phyloP scores from a whole-genome alignment of 2,888 invertebrate genomes.

The Rhaphigaster nebulosa region DNA sequence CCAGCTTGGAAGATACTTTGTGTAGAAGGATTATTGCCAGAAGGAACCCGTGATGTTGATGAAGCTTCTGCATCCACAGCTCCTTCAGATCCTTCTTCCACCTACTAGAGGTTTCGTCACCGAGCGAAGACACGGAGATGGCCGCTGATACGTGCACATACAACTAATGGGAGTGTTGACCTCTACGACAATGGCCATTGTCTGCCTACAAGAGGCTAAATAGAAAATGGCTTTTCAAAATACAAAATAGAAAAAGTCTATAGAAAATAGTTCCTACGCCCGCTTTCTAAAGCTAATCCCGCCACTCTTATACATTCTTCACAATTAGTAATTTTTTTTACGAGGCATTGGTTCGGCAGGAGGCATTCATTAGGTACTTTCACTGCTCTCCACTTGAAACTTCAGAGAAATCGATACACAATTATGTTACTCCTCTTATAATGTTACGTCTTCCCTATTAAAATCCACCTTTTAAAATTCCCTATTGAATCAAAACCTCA shows the following conservation, averaged over 20 bases:
- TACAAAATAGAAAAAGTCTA: conserved; percentile 16
- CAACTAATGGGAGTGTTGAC: conserved; percentile 34
- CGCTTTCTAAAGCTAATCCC: conserved; percentile 6
- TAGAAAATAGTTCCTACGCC: background rate
- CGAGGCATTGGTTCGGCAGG: background rate
- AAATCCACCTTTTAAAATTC: no score
- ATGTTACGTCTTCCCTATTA: background rate
- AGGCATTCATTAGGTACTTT: conserved; percentile 2
- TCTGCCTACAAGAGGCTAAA: background rate
- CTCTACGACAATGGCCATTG: conserved; percentile 24
- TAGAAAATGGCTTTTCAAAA: conserved; percentile 37
- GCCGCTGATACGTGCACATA: background rate
- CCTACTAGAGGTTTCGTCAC: background rate
- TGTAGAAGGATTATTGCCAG: no score
- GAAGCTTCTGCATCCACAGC: background rate
- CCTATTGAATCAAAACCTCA: no score
- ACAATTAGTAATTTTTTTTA: conserved; percentile 19
- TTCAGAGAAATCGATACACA: background rate
- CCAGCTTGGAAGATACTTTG: no score
- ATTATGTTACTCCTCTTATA: background rate
- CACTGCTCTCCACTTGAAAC: background rate
- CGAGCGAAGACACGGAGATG: background rate
- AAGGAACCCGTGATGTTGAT: background rate
- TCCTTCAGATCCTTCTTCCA: background rate
- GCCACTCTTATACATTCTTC: conserved; percentile 7